Evolutionary conservation across 2,113 vertebrate species (phyloP), one percentile per base, ranked within the genome.

Genomic region (Stigmatopora nigra): DNA sequence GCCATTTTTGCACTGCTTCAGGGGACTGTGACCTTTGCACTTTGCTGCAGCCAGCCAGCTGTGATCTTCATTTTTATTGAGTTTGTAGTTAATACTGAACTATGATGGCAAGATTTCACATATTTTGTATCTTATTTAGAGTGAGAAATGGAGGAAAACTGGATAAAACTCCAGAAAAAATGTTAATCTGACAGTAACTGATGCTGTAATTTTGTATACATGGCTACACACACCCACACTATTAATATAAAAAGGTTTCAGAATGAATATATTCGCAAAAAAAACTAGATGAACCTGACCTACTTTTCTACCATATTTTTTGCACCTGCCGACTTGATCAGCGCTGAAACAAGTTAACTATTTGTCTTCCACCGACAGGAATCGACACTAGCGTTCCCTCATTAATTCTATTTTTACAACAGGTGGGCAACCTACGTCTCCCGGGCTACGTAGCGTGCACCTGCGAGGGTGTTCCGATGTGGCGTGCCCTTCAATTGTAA

Each of bases 1-100:
- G 84, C 77, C 79, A 71, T 58, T 49, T 52, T 79, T 81, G 53
- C 53, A 41, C 38, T 41, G 38, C 38, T 41, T 16, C 53, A 22
- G 22, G 53, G 53, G 31, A 13, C 13, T 15, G 53, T 5, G 20
- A 0, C 52, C 5, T 55, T 31, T 53, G 51, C 51, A 12, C 51
- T 12, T 11, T 12, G 13, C 12, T 31, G 22, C 22, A 31, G 13
- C 53, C 22, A 35, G 22, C 22, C 53, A 56, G 53, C 53, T 35
- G 51, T 3, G 51, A 53, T 20, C 51, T 8, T 11, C 51, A 5
- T 53, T 53, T 20, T 22, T 22, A 22, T 53, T 22, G 11, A 14
- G 20, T 53, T 53, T 22, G 51, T 0, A 25, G 12, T 25, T 22
- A 22, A 22, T 14, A 20, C 4, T 3, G 1, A 6, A 12, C 19